These are phyloP conservation scores for Stegodyphus mimosarum DNA, from an alignment of 1,140 invertebrate genomes.

Conservation along the genomic window DNA sequence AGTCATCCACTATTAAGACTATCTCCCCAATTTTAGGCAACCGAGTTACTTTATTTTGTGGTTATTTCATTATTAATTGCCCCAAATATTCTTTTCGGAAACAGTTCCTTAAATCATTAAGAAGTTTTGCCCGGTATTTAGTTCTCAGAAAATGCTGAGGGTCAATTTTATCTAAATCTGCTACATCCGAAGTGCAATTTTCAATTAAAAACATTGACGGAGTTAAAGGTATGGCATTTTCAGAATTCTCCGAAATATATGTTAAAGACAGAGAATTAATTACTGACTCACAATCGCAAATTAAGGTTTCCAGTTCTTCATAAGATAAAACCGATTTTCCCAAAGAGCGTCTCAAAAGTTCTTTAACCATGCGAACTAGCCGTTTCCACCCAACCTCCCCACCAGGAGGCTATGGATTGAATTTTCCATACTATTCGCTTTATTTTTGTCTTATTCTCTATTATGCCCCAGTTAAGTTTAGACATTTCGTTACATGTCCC, in stretches of 20 bases:
- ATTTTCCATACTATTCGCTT: too few species aligned
- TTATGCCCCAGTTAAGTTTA: not conserved
- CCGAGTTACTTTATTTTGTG: not conserved
- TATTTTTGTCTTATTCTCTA: too few species aligned
- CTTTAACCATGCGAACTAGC: conserved; percentile 6
- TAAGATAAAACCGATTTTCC: conserved; percentile 12
- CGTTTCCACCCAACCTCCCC: conserved; percentile 11
- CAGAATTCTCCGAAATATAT: conserved; percentile 46
- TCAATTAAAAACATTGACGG: conserved; percentile 8
- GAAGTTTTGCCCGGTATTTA: not conserved
- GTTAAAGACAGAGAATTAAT: conserved; percentile 58
- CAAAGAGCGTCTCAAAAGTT: not conserved
- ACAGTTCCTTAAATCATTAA: not conserved
- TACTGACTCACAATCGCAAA: conserved; percentile 50
- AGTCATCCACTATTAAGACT: not conserved
- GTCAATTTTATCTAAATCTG: not conserved
- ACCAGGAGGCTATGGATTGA: not conserved
- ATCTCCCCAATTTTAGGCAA: not conserved
- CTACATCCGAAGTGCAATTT: not conserved
- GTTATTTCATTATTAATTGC: not conserved
- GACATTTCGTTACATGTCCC: too few species aligned
- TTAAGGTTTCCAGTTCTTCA: conserved; percentile 49
- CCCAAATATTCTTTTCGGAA: conserved; percentile 18
- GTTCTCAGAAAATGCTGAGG: not conserved
- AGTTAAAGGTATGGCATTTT: conserved; percentile 30